A percentile compares a stretch with the other conserved stretches of the same genome.
These are phyloP conservation scores for Coenonympha arcania DNA, from an alignment of 2,888 invertebrate genomes.

Conservation along the genomic window DNA sequence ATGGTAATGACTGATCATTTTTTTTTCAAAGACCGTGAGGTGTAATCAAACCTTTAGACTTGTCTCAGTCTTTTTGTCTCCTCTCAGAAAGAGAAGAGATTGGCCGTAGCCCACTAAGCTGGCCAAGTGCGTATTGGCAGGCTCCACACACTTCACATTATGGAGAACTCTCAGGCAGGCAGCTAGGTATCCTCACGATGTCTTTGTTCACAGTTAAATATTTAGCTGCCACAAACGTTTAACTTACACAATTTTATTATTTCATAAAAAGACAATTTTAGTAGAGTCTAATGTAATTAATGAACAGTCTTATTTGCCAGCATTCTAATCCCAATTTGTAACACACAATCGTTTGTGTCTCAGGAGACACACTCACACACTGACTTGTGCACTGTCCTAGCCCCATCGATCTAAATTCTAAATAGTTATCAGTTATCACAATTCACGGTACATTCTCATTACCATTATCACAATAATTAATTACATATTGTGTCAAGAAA, in stretches of 20 bases:
- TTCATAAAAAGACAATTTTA: background rate
- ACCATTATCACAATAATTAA: slow-evolving; percentile 22
- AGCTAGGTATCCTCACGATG: no score
- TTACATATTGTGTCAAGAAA: slow-evolving; percentile 15
- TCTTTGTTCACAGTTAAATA: no score
- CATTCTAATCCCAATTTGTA: background rate
- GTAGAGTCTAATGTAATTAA: background rate
- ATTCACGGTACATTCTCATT: slow-evolving; percentile 17
- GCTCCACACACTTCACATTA: no score
- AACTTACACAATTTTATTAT: background rate
- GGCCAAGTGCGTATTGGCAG: no score
- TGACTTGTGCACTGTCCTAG: slow-evolving; percentile 21
- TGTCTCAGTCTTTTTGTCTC: no score
- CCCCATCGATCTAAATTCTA: slow-evolving; percentile 25
- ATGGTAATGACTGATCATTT: background rate
- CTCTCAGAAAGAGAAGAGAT: no score
- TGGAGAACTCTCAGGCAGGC: no score
- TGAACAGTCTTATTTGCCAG: background rate
- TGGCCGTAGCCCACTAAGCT: no score
- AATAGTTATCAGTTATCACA: slow-evolving; percentile 20
- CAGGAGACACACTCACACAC: slow-evolving; percentile 8
- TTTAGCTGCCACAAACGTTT: background rate
- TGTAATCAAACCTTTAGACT: no score
- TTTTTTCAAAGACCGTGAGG: no score
- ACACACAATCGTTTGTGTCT: background rate